Evolutionary conservation across 1,140 invertebrate genomes (phyloP), one percentile per base, ranked within the genome.

Genomic region (Polypedilum pembai): DNA sequence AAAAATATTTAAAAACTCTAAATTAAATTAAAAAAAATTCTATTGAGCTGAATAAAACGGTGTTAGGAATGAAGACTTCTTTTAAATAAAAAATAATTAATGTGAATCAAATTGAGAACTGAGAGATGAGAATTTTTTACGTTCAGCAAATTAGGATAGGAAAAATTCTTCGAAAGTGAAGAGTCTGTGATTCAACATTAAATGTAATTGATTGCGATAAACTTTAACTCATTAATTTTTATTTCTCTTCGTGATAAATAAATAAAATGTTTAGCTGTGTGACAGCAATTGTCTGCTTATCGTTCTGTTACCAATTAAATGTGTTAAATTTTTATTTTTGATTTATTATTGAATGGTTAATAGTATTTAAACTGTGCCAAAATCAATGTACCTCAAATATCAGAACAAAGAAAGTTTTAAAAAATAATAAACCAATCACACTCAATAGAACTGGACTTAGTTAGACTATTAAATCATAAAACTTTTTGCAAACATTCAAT

Each of bases 351-450:
- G 12, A 69, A 20, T 69, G 8, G 18, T 18, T 69, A 20, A 21
- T 18, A 69, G 65, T 69, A 69, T 20, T 69, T 69, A 20, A 69
- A 69, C 65, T 69, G 65, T 69, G 65, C 65, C 65, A 69, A 69
- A 69, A 69, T 69, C 65, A 69, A 69, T 69, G 65, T 69, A 69
- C 65, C 65, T 69, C 65, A 69, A 69, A 69, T 69, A 69, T 1
- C 8, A 56, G 3, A 56, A 56, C 12, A 56, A 12, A 56, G 45
- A 56, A 56, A 56, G 10, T n/a, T n/a, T n/a, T n/a, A 56, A 66
- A 66, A 7, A 66, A 69, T 7, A 69, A 69, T 21, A 69, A 8
- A 18, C 24, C 65, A 69, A 20, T 20, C 65, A 18, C n/a, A 69
- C n/a, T 69, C 65, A n/a, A 69, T 69, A 69, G 65, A 69, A 69